A percentile compares a stretch with the other conserved stretches of the same genome.
These are phyloP conservation scores for Sebastes taczanowskii DNA, from an alignment of 2,797 vertebrate species.

Conservation along the genomic window DNA sequence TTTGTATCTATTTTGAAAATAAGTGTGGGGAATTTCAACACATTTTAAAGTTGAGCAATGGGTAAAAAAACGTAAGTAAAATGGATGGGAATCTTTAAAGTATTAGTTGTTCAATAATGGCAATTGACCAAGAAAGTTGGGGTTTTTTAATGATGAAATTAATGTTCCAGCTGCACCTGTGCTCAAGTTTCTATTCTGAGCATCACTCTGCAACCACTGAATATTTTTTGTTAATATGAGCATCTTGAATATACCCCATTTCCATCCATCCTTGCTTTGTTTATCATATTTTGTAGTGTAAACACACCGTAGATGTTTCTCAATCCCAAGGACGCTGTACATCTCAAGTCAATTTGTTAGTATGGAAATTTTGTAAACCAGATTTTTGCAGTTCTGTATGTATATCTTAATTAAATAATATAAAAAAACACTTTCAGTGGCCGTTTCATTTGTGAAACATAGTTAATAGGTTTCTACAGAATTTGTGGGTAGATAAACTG, in stretches of 20 bases:
- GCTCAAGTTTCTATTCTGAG: constrained; percentile 38
- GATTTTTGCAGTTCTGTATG: constrained; percentile 85
- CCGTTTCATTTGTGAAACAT: constrained; percentile 23
- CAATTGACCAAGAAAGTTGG: constrained; percentile 30
- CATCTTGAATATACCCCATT: constrained; percentile 38
- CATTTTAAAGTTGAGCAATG: constrained; percentile 32
- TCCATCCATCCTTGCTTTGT: constrained; percentile 25
- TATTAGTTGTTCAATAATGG: constrained; percentile 21
- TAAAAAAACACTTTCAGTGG: constrained; percentile 12
- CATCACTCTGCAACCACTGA: constrained; percentile 27
- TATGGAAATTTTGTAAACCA: constrained; percentile 84
- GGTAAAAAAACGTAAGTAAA: constrained; percentile 9
- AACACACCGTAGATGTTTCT: constrained; percentile 32
- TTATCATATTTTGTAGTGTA: constrained; percentile 50
- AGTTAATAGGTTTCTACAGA: not conserved
- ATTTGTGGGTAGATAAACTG: not conserved
- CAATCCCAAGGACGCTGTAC: constrained; percentile 64
- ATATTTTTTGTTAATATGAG: constrained; percentile 23
- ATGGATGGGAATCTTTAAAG: constrained; percentile 22
- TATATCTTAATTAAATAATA: constrained; percentile 82
- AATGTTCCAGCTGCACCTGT: constrained; percentile 11
- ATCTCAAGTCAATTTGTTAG: constrained; percentile 78
- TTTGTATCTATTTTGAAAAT: constrained; percentile 62
- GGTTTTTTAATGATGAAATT: constrained; percentile 20
- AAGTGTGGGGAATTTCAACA: constrained; percentile 21